Conservation (phyloP, 2,888 invertebrate genomes). For the Heliconius charithonia region DNA sequence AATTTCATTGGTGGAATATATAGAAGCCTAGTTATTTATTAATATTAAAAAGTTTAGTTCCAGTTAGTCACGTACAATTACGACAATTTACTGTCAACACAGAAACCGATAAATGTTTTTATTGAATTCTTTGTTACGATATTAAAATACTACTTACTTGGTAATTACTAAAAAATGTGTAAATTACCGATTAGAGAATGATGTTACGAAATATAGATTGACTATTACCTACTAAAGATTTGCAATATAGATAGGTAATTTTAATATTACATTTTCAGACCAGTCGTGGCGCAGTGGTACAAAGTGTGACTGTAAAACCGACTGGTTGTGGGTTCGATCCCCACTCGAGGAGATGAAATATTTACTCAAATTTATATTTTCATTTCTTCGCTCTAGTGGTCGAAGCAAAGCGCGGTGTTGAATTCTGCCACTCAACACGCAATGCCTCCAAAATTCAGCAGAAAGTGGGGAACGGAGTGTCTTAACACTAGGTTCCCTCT, state of each 20-base stretch:
- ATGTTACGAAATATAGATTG: neutral
- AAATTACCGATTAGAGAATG: conserved; percentile 1
- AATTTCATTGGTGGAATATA: neutral
- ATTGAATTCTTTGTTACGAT: neutral
- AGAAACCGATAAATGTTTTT: neutral
- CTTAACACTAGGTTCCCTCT: no score
- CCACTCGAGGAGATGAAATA: no score
- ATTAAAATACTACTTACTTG: neutral
- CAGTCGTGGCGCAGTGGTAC: no score
- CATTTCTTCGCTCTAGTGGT: no score
- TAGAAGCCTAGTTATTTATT: neutral
- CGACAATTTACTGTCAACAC: neutral
- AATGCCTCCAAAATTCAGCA: no score
- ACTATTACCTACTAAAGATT: conserved; percentile 10
- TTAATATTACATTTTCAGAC: no score
- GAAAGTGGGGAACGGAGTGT: no score
- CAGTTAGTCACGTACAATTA: neutral
- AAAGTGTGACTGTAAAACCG: no score
- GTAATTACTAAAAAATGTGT: conserved; percentile 1
- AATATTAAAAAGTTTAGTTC: neutral
- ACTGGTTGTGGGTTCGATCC: no score
- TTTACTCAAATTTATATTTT: no score
- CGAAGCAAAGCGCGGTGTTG: no score
- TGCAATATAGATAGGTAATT: neutral
- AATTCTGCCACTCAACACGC: no score